phyloP scores from a whole-genome alignment of 2,888 invertebrate genomes.

The Polydrusus tereticollis region DNA sequence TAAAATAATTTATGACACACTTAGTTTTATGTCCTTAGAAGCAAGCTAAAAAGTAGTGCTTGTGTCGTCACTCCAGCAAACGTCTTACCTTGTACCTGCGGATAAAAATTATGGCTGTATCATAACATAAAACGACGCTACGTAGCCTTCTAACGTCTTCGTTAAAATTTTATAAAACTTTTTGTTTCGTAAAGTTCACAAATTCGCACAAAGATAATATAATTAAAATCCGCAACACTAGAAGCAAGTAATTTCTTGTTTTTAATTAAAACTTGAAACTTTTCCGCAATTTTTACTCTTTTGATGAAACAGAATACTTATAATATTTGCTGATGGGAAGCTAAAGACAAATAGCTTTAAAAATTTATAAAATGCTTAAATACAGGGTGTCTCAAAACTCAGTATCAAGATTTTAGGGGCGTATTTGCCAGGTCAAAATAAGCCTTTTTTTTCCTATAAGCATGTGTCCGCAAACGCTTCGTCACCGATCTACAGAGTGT shows the following conservation, averaged over 20 bases:
- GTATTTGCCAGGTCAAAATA: too few species aligned
- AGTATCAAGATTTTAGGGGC: too few species aligned
- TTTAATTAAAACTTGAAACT: conserved; percentile 2
- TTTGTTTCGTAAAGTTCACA: neutral
- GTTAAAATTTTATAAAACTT: neutral
- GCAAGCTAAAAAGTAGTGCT: too few species aligned
- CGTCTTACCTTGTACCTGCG: neutral
- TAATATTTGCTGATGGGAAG: neutral
- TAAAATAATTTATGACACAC: too few species aligned
- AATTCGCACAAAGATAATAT: conserved; percentile 1
- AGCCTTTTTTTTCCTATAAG: too few species aligned
- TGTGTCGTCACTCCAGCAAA: neutral
- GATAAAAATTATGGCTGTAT: neutral
- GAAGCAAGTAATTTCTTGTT: neutral
- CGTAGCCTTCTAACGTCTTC: neutral
- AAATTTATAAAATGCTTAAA: too few species aligned
- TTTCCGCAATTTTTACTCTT: neutral
- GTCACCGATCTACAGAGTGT: too few species aligned
- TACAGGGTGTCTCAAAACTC: too few species aligned
- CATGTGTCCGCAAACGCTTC: too few species aligned
- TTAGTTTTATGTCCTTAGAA: too few species aligned
- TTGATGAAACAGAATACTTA: neutral
- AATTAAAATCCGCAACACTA: conserved; percentile 1
- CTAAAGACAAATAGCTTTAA: neutral
- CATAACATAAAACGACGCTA: neutral